These are phyloP conservation scores for Chloroceryle aenea DNA, from an alignment of 2,113 vertebrate species.

Conservation along the genomic window DNA sequence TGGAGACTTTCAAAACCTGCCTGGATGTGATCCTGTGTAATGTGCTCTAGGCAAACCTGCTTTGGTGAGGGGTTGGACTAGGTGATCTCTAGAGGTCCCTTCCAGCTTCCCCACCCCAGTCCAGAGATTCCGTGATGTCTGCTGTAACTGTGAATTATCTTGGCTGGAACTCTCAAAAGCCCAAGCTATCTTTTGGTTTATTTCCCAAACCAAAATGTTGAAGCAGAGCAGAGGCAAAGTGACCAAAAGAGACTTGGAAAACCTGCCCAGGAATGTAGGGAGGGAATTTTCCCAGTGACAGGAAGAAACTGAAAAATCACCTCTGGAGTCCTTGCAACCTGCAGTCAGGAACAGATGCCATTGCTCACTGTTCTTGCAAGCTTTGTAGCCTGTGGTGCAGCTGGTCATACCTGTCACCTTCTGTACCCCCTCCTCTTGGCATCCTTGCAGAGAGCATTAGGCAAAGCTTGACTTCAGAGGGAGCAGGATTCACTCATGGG, in stretches of 20 bases:
- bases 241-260: background rate
- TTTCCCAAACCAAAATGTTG: background rate
- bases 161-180: background rate
- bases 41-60: no score
- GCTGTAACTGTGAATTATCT: background rate
- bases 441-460: background rate
- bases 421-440: background rate
- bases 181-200: background rate
- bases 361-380: background rate
- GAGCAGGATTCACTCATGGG: background rate
- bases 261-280: background rate
- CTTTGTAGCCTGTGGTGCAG: background rate
- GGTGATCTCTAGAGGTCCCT: no score
- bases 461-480: background rate
- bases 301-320: background rate
- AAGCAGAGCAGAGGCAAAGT: background rate
- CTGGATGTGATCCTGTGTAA: no score
- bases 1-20: no score
- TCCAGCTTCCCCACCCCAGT: no score
- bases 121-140: background rate
- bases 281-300: background rate
- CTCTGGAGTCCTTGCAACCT: background rate
- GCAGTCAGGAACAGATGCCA: background rate
- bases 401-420: background rate
- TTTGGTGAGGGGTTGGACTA: no score